Conservation (phyloP, 2,888 invertebrate species). For the Didymodactylos carnosus region DNA sequence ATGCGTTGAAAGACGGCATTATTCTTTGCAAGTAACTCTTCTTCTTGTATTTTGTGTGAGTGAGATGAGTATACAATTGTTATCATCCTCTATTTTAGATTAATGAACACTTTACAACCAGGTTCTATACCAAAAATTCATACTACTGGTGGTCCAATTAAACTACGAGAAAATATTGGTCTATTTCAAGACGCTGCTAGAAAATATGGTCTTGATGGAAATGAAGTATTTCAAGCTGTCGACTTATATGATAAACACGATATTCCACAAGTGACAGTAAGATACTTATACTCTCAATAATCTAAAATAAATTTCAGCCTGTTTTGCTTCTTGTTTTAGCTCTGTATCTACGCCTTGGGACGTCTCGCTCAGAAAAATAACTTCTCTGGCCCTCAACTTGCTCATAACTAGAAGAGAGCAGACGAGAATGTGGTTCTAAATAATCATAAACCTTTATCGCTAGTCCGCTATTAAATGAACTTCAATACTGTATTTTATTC, state of each 20-base stretch:
- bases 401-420: too few species aligned
- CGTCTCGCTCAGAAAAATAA: not conserved
- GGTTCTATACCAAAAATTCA: constrained; percentile 89
- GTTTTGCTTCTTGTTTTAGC: not conserved
- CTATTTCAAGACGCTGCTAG: constrained; percentile 76
- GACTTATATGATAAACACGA: constrained; percentile 92
- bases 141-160: constrained; percentile 76
- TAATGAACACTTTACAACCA: constrained; percentile 77
- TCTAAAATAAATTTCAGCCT: not conserved
- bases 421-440: too few species aligned
- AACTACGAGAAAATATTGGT: constrained; percentile 87
- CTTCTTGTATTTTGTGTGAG: too few species aligned
- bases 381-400: not conserved
- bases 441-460: too few species aligned
- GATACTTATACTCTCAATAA: constrained; percentile 38
- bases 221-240: constrained; percentile 97
- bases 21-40: constrained; percentile 63
- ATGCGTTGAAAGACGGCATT: constrained; percentile 67
- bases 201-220: constrained; percentile 83
- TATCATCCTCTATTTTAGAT: constrained; percentile 29
- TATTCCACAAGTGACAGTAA: constrained; percentile 82
- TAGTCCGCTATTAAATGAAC: too few species aligned
- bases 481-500: too few species aligned
- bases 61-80: too few species aligned
- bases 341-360: not conserved